Evolutionary conservation across 2,113 vertebrate species (phyloP).

Genomic region (Eubucco bourcierii): DNA sequence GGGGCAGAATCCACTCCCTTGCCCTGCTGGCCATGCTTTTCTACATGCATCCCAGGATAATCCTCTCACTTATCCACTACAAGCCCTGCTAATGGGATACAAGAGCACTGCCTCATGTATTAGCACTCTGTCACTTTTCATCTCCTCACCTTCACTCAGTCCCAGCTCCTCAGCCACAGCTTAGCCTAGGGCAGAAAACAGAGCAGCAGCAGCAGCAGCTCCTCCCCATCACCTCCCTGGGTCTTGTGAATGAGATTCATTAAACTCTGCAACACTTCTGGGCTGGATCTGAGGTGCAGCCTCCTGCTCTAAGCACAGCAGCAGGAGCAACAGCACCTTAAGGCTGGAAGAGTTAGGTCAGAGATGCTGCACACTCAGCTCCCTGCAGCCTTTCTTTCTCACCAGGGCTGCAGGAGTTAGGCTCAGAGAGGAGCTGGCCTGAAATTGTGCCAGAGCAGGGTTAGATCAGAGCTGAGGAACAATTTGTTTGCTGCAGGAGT

Average conservation of each 20-base stretch:
- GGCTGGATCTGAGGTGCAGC: neutral
- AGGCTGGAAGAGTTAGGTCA: neutral
- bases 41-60: no score
- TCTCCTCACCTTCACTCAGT: neutral
- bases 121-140: constrained; percentile 65
- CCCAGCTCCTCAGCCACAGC: constrained; percentile 9
- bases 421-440: no score
- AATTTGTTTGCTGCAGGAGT: no score
- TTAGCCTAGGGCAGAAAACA: neutral
- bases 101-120: constrained; percentile 54
- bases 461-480: no score
- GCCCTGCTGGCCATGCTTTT: no score
- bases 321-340: neutral
- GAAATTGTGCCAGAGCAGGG: no score
- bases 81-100: constrained; percentile 44
- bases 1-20: no score
- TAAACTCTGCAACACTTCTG: neutral
- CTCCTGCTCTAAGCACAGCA: neutral
- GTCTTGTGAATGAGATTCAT: neutral
- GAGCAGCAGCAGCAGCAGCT: neutral
- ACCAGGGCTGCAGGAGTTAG: no score
- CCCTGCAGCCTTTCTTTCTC: no score
- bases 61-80: neutral
- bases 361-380: no score
- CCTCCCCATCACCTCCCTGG: constrained; percentile 13